Evolutionary conservation across 2,888 invertebrate genomes (phyloP).

Genomic region (Cylindroiulus punctatus): DNA sequence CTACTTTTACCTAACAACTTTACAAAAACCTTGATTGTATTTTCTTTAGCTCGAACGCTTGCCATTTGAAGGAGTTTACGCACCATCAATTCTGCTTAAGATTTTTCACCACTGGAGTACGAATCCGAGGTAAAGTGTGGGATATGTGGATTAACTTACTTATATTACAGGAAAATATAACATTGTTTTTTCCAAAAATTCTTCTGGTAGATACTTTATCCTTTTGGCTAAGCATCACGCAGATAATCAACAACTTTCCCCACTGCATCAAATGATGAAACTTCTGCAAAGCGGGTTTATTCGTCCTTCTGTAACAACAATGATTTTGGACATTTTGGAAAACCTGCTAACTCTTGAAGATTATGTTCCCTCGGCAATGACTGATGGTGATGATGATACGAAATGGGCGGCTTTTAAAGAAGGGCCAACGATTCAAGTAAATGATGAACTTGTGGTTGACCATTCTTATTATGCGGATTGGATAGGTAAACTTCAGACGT

Average conservation of each 20-base stretch:
- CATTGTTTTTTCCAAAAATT: background rate
- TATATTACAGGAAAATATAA: background rate
- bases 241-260: constrained; percentile 68
- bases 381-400: background rate
- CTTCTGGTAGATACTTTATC: constrained; percentile 71
- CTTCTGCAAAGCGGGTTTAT: constrained; percentile 78
- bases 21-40: background rate
- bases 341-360: constrained; percentile 76
- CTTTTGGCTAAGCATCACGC: constrained; percentile 73
- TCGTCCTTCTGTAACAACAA: constrained; percentile 74
- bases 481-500: background rate
- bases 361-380: constrained; percentile 63
- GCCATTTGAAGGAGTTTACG: constrained; percentile 81
- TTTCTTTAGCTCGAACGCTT: constrained; percentile 70
- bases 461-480: background rate
- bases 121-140: constrained; percentile 72
- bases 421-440: constrained; percentile 61
- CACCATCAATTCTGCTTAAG: constrained; percentile 79
- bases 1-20: background rate
- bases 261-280: constrained; percentile 76
- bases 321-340: constrained; percentile 79
- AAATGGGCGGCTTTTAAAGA: constrained; percentile 59
- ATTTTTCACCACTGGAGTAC: constrained; percentile 83
- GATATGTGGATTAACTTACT: constrained; percentile 42
- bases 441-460: constrained; percentile 48